Base-by-base conservation (phyloP, 30 jellyfish, hydroid and myxozoan genomes). In the Pelagia noctiluca region DNA sequence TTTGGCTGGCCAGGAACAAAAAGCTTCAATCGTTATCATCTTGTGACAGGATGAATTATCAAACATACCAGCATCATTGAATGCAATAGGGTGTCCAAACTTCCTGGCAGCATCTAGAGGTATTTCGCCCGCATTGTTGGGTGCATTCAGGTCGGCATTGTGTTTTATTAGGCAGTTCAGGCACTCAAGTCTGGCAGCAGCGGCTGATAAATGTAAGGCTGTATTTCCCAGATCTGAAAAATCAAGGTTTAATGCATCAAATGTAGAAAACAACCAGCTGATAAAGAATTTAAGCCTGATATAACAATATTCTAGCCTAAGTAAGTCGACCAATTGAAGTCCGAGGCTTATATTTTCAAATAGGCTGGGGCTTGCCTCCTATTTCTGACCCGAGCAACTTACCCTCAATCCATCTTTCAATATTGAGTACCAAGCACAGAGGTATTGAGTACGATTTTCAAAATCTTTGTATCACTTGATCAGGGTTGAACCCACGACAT, bases 11-110 rank as follows among this genome's bases (percentile, higher is more conserved):
- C 57, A 42, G 16, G 16, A 42, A 42, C 57, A 16, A 16, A 5
- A 42, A 42, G 57, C 16, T 42, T 42, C 57, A 5, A 42, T 16
- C 57, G 57, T 8, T 30, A 19, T 19, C 68, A 52, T 8, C 68
- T 4, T 19, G 12, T 52, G 12, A 2, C 12, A 19, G 57, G 57
- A 5, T 42, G 16, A 42, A 42, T 8, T 16, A 8, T 5, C 57
- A 5, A 42, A 8, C 16, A 60, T 26, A 60, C 77, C 77, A 18
- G 77, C 77, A 11, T 30, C 77, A 28, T 63, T 34, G 57, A 28
- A 63, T 30, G 52, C 49, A 63, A 28, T 25, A 28, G 77, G 77
- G 19, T 63, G 49, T 30, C 77, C 77, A 63, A 63, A 63, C 77
- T 34, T 63, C 24, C 77, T 63, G 22, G 77, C 77, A 63, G 57